Percentiles rank a stretch among this genome's conserved stretches.
Evolutionary conservation across 2,888 invertebrate genomes (phyloP).

Genomic region (Amphiduros pacificus): DNA sequence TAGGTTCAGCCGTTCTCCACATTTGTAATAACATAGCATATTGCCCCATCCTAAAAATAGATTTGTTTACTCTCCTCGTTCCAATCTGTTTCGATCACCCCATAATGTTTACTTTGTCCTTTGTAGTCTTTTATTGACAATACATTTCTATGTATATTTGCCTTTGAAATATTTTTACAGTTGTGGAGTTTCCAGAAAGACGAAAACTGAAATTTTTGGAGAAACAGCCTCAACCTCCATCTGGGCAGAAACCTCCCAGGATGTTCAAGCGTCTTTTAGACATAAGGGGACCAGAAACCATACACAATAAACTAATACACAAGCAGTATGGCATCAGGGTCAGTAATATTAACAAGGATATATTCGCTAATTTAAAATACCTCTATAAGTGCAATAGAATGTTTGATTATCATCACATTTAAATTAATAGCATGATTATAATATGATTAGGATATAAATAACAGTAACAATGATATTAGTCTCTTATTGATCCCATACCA

Average conservation of each 20-base stretch:
- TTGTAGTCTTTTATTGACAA: too few relatives aligned
- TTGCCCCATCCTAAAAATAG: too few relatives aligned
- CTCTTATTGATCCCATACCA: background rate
- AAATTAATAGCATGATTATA: background rate
- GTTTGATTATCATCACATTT: background rate
- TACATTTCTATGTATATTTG: too few relatives aligned
- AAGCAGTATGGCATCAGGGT: constrained; percentile 93
- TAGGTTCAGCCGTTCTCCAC: too few relatives aligned
- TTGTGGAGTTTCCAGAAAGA: constrained; percentile 47
- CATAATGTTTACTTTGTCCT: too few relatives aligned
- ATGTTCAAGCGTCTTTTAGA: constrained; percentile 81
- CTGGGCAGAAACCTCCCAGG: constrained; percentile 74
- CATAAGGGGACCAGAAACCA: constrained; percentile 85
- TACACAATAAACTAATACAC: constrained; percentile 83
- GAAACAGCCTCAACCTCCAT: constrained; percentile 67
- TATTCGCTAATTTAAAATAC: too few relatives aligned
- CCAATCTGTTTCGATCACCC: too few relatives aligned
- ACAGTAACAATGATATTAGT: background rate
- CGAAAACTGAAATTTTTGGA: constrained; percentile 68
- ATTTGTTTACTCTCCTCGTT: too few relatives aligned
- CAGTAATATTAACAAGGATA: too few relatives aligned
- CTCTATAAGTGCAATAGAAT: background rate
- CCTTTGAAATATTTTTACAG: constrained; percentile 30
- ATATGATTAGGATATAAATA: too few relatives aligned
- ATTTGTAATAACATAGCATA: too few relatives aligned